These are phyloP conservation scores for Tiliqua scincoides DNA, from an alignment of 2,113 vertebrate species.

Conservation along the genomic window DNA sequence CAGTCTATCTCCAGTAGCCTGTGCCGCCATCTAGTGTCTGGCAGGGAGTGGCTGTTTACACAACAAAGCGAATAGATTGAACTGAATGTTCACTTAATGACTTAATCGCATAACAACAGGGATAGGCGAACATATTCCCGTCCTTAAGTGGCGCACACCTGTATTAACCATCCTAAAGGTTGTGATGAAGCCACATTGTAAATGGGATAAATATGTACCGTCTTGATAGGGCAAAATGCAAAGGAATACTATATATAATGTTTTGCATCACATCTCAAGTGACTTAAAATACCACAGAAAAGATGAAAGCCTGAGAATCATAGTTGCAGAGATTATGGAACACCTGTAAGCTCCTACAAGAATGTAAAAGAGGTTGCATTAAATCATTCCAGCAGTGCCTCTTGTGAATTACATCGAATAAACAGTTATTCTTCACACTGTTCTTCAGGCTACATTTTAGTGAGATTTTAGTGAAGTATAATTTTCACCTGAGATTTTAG, in stretches of 20 bases:
- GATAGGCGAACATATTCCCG: too few relatives aligned
- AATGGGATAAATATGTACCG: background rate
- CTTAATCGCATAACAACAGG: too few relatives aligned
- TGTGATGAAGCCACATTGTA: background rate
- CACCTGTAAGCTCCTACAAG: background rate
- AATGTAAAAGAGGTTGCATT: background rate
- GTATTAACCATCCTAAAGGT: background rate
- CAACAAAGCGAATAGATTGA: too few relatives aligned
- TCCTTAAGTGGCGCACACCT: too few relatives aligned
- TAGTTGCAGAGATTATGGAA: background rate
- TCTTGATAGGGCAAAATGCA: background rate
- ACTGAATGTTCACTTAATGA: too few relatives aligned
- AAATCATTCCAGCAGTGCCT: background rate
- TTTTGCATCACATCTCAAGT: background rate
- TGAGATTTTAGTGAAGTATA: too few relatives aligned
- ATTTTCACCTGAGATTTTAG: too few relatives aligned
- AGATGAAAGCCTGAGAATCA: background rate
- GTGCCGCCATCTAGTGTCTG: too few relatives aligned
- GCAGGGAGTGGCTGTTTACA: too few relatives aligned
- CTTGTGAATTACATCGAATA: background rate
- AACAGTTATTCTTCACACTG: background rate
- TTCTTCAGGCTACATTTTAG: background rate
- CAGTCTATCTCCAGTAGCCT: too few relatives aligned
- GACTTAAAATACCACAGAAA: background rate
- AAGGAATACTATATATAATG: background rate